Evolutionary conservation across 35 echinoderm and acorn worm species (phyloP).

Genomic region (Ophioderma brevispina): DNA sequence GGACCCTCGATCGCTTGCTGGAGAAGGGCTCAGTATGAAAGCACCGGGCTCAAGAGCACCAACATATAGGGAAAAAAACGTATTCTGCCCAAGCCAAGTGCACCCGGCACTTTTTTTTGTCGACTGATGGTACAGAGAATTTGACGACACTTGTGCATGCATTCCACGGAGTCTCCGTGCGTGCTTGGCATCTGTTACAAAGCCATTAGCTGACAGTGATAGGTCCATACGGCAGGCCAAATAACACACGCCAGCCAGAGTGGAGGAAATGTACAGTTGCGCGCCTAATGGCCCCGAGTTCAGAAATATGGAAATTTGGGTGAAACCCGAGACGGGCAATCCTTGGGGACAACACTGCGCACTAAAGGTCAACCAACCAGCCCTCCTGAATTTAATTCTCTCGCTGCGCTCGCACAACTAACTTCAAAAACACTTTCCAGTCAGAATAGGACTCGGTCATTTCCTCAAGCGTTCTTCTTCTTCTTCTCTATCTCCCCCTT

Average conservation of each 20-base stretch:
- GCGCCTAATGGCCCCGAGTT: constrained; percentile 10
- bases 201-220: not conserved
- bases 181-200: not conserved
- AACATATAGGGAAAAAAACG: no score
- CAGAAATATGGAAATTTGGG: constrained; percentile 1
- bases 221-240: not conserved
- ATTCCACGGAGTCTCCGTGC: not conserved
- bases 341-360: not conserved
- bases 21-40: not conserved
- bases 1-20: not conserved
- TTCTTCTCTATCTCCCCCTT: not conserved
- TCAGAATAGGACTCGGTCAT: not conserved
- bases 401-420: not conserved
- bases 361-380: not conserved
- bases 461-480: not conserved
- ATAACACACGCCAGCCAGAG: not conserved
- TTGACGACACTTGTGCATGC: not conserved
- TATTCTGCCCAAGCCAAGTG: not conserved
- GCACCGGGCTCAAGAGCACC: not conserved
- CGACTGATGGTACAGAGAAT: not conserved
- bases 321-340: not conserved
- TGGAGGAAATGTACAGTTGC: not conserved
- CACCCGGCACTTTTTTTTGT: not conserved
- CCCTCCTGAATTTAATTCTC: constrained; percentile 1
- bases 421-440: not conserved